Conservation (phyloP, 2,113 vertebrate species). For the Tiliqua scincoides region DNA sequence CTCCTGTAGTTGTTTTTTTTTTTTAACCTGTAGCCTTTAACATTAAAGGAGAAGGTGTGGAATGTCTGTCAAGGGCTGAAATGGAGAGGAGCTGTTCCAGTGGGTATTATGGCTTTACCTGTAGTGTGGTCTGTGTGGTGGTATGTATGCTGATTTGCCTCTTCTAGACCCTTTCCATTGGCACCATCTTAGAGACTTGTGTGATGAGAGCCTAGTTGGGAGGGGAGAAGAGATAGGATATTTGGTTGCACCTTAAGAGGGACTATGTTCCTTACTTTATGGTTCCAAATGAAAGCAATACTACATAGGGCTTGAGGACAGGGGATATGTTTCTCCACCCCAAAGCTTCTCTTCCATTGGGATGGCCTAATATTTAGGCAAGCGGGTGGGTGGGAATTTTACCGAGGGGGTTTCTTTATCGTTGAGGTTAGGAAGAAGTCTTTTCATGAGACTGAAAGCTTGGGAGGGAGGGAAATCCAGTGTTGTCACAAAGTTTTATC, state of each 20-base stretch:
- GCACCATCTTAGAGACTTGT: neutral
- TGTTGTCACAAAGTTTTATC: slow-evolving; percentile 39
- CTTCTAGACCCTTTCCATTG: neutral
- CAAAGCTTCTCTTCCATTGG: slow-evolving; percentile 26
- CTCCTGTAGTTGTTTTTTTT: neutral
- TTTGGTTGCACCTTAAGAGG: neutral
- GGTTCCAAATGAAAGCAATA: slow-evolving; percentile 50
- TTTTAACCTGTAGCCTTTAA: neutral
- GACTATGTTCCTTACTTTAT: slow-evolving; percentile 25
- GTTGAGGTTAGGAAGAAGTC: slow-evolving; percentile 9
- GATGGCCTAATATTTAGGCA: slow-evolving; percentile 71
- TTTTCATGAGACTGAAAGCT: neutral
- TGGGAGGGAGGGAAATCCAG: slow-evolving; percentile 38
- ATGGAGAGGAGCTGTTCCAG: neutral
- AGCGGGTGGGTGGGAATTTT: slow-evolving; percentile 26
- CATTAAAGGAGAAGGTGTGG: neutral
- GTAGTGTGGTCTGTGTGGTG: neutral
- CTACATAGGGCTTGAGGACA: slow-evolving; percentile 52
- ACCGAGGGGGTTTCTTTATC: slow-evolving; percentile 37
- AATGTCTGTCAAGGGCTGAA: neutral
- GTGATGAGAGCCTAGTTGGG: slow-evolving; percentile 3
- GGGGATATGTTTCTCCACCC: slow-evolving; percentile 16
- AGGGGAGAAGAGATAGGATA: neutral
- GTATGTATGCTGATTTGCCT: neutral
- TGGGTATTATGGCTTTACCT: neutral